Conservation (phyloP, 2,113 vertebrate species). For the Stictonetta naevosa region DNA sequence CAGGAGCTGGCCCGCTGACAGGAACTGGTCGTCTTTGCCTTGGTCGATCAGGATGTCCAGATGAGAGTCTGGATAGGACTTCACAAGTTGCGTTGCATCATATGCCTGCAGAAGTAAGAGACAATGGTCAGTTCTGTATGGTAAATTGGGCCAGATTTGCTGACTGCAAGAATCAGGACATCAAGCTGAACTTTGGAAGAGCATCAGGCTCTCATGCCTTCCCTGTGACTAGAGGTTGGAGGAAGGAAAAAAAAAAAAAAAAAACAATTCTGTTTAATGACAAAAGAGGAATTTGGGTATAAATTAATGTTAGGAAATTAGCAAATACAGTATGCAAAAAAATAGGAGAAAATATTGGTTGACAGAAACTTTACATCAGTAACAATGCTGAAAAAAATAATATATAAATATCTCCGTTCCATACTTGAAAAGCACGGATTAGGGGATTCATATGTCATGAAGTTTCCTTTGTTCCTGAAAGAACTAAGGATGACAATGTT, state of each 20-base stretch:
- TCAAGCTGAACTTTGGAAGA: background rate
- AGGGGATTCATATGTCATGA: background rate
- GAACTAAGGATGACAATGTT: background rate
- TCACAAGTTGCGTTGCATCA: conserved; percentile 88
- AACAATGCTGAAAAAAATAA: background rate
- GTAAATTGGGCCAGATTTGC: background rate
- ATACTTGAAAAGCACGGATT: background rate
- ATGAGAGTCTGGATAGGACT: conserved; percentile 82
- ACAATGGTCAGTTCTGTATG: fast-evolving
- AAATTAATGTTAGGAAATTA: background rate
- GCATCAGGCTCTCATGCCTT: background rate
- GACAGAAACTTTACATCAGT: background rate
- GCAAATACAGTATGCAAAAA: background rate
- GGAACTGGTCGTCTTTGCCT: conserved; percentile 94
- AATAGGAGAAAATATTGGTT: background rate
- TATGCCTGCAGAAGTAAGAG: conserved; percentile 79
- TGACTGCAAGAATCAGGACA: background rate
- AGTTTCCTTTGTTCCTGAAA: background rate
- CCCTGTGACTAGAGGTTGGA: background rate
- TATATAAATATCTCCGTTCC: background rate
- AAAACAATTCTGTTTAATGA: background rate
- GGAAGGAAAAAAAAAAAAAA: background rate
- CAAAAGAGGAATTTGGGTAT: background rate
- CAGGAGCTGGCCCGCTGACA: conserved; percentile 89
- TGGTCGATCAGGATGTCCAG: conserved; percentile 96